phyloP scores from a whole-genome alignment of 2,797 vertebrate species.

The Lophotriccus pileatus region DNA sequence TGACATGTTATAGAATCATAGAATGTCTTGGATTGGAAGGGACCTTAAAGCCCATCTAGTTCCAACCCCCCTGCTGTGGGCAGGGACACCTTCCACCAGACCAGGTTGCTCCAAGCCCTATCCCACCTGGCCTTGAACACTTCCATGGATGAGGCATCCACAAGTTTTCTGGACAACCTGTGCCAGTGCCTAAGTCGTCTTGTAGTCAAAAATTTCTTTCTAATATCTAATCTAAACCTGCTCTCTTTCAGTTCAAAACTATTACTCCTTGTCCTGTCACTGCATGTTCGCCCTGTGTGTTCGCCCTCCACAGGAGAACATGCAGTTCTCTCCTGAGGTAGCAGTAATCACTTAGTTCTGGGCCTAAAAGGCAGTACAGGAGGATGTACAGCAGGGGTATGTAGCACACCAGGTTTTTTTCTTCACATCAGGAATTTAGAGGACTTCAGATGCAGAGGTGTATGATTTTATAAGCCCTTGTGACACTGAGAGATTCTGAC shows the following conservation, averaged over 20 bases:
- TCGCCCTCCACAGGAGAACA: background rate
- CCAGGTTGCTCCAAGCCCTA: background rate
- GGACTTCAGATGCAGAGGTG: background rate
- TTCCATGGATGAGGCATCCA: background rate
- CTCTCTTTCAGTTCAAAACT: background rate
- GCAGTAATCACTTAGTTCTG: background rate
- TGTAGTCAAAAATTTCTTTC: background rate
- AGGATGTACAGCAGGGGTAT: background rate
- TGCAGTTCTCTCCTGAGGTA: background rate
- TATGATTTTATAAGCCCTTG: background rate
- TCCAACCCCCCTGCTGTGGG: background rate
- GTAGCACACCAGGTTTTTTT: background rate
- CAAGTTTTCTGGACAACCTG: background rate
- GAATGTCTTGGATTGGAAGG: background rate
- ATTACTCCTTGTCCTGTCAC: background rate
- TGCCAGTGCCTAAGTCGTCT: background rate
- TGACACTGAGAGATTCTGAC: background rate
- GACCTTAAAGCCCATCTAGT: background rate
- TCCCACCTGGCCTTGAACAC: background rate
- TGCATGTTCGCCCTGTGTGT: background rate
- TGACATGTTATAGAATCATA: background rate
- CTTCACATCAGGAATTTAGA: background rate
- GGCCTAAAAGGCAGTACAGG: background rate
- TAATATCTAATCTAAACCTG: background rate
- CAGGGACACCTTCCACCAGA: background rate